phyloP scores from a whole-genome alignment of 2,113 vertebrate species.

The Heterotilapia buettikoferi region DNA sequence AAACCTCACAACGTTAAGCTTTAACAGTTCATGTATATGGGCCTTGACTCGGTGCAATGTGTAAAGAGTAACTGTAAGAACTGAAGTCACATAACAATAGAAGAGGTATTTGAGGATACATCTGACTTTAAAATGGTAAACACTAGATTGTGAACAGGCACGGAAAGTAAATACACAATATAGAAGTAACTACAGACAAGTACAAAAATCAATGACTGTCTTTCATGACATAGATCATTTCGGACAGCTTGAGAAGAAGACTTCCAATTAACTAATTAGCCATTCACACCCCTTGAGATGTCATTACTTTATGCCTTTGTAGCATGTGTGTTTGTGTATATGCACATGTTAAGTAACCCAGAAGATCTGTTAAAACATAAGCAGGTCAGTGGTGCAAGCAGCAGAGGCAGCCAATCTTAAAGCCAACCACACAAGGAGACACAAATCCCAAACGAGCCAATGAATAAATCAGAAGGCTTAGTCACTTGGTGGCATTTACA shows the following conservation, averaged over 20 bases:
- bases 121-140: neutral
- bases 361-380: slow-evolving; percentile 22
- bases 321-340: neutral
- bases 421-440: slow-evolving; percentile 16
- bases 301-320: neutral
- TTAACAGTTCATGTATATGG: neutral
- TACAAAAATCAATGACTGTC: slow-evolving; percentile 59
- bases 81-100: neutral
- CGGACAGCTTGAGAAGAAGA: slow-evolving; percentile 13
- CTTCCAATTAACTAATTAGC: slow-evolving; percentile 30
- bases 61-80: neutral
- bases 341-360: slow-evolving; percentile 34
- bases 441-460: slow-evolving; percentile 57
- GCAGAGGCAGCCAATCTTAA: slow-evolving; percentile 9
- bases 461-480: slow-evolving; percentile 68
- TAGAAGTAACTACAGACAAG: neutral
- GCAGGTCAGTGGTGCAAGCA: neutral
- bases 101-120: neutral
- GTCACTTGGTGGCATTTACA: slow-evolving; percentile 41
- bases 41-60: neutral
- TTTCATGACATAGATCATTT: neutral
- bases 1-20: neutral
- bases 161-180: neutral
- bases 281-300: slow-evolving; percentile 34
- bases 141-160: neutral